Percentiles rank a stretch among this genome's conserved stretches.
These are phyloP conservation scores for Meliscaeva auricollis DNA, from an alignment of 2,888 invertebrate species.

Conservation along the genomic window DNA sequence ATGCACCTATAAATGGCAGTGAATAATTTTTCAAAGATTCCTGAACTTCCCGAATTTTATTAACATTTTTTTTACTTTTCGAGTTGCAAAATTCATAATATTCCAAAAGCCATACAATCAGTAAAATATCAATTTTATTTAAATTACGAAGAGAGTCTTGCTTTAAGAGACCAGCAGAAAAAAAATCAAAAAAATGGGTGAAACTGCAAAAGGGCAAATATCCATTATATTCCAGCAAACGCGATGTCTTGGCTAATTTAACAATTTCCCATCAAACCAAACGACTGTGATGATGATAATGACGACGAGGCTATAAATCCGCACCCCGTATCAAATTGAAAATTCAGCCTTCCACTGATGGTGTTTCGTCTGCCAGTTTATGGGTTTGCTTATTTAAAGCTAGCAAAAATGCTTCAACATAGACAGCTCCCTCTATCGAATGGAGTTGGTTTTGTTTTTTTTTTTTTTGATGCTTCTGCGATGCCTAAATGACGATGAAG, in stretches of 20 bases:
- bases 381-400: conserved; percentile 23
- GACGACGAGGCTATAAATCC: conserved; percentile 74
- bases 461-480: conserved; percentile 10
- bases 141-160: not conserved
- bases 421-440: conserved; percentile 32
- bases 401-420: conserved; percentile 27
- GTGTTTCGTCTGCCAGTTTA: conserved; percentile 9
- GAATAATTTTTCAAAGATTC: too few relatives aligned
- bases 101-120: too few relatives aligned
- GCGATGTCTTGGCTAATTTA: conserved; percentile 75
- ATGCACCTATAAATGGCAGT: too few relatives aligned
- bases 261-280: conserved; percentile 74
- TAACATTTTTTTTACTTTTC: too few relatives aligned
- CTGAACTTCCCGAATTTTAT: too few relatives aligned
- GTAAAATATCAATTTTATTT: not conserved
- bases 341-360: conserved; percentile 37
- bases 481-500: conserved; percentile 27
- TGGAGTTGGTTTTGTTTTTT: conserved; percentile 16
- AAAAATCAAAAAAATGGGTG: conserved; percentile 3
- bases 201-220: conserved; percentile 57
- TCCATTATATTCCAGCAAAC: conserved; percentile 55
- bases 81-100: too few relatives aligned
- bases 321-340: conserved; percentile 73
- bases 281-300: conserved; percentile 72
- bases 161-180: not conserved